Percentiles rank a stretch among this genome's conserved stretches.
Conservation (phyloP, 1,140 invertebrate genomes). For the Bombus breviceps region DNA sequence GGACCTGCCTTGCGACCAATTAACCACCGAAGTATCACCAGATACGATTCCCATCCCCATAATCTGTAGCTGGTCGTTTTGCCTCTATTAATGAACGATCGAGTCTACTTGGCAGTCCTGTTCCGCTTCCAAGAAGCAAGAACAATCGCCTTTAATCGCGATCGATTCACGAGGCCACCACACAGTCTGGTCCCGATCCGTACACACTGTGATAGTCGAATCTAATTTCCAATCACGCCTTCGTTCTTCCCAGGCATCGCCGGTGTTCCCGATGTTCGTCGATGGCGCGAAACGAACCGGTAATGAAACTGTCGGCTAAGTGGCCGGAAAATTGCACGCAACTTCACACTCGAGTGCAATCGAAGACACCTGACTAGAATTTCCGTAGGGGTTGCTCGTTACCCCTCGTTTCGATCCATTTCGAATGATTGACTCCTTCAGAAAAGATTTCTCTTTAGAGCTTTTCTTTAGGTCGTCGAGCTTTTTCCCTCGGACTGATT, state of each 20-base stretch:
- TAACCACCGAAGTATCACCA: constrained; percentile 21
- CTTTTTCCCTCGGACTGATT: not conserved
- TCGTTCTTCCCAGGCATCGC: constrained; percentile 1
- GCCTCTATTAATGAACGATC: constrained; percentile 48
- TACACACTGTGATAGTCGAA: not conserved
- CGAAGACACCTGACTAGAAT: not conserved
- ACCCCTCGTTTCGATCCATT: not conserved
- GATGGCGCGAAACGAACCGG: constrained; percentile 31
- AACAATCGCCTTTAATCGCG: constrained; percentile 52
- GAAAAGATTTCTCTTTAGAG: not conserved
- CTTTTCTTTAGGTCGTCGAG: not conserved
- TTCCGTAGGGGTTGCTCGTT: not conserved
- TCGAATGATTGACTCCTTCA: not conserved
- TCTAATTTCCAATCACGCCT: constrained; percentile 60
- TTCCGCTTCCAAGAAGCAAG: constrained; percentile 11
- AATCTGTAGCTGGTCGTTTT: constrained; percentile 15
- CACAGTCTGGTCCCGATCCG: not conserved
- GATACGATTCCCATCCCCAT: not conserved
- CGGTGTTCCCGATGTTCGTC: not conserved
- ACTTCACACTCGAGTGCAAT: not conserved
- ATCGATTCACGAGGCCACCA: constrained; percentile 21
- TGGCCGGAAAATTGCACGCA: constrained; percentile 58
- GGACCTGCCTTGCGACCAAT: not conserved
- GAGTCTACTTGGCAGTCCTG: constrained; percentile 28
- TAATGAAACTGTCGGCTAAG: constrained; percentile 53